A percentile compares a stretch with the other conserved stretches of the same genome.
Evolutionary conservation across 2,797 vertebrate genomes (phyloP).

Genomic region (Crypturellus tataupa): DNA sequence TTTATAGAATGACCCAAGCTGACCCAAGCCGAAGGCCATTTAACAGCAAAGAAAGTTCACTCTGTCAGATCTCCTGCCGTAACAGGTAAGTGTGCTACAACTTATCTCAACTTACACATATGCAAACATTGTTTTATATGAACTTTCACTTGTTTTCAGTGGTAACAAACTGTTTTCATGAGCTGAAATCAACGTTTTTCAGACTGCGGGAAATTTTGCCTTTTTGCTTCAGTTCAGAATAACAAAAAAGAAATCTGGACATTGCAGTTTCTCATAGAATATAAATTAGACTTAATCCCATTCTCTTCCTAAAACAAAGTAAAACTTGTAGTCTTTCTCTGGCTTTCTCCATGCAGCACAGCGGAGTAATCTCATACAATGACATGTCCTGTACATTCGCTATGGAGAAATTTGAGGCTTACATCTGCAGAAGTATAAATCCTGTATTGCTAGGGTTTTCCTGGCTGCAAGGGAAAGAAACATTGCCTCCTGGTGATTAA

Average conservation of each 20-base stretch:
- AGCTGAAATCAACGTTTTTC: background rate
- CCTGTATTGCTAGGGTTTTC: background rate
- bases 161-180: background rate
- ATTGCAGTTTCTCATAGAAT: background rate
- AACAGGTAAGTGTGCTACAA: background rate
- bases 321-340: background rate
- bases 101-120: background rate
- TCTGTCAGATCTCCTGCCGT: background rate
- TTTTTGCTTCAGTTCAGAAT: constrained; percentile 6
- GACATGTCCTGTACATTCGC: background rate
- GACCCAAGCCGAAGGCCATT: background rate
- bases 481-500: constrained; percentile 69
- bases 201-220: background rate
- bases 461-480: constrained; percentile 28
- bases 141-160: background rate
- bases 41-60: background rate
- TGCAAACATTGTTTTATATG: background rate
- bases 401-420: background rate
- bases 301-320: background rate
- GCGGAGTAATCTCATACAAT: background rate
- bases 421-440: background rate
- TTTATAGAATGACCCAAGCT: background rate
- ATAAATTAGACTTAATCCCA: background rate
- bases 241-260: constrained; percentile 2
- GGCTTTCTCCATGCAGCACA: background rate